Percentiles rank a stretch among this genome's conserved stretches.
Evolutionary conservation across 1,140 invertebrate species (phyloP).

Genomic region (Cotesia glomerata): DNA sequence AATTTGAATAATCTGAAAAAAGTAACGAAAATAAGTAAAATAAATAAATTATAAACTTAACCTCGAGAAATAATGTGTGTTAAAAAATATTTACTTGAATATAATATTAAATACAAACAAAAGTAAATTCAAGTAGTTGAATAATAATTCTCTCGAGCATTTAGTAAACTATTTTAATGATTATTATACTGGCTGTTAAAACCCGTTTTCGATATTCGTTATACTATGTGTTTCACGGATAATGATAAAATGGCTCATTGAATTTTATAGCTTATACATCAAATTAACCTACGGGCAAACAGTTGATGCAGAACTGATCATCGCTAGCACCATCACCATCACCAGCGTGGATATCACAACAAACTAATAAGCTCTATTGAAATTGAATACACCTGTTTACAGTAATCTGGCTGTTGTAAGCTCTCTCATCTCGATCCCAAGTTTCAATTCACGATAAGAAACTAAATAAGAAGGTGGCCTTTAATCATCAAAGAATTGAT

Average conservation of each 20-base stretch:
- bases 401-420: neutral
- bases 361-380: neutral
- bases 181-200: conserved; percentile 17
- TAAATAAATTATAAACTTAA: too few relatives aligned
- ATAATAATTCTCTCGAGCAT: neutral
- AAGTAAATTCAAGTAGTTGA: neutral
- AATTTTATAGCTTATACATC: conserved; percentile 41
- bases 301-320: neutral
- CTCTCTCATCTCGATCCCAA: neutral
- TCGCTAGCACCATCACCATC: too few relatives aligned
- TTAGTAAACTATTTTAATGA: conserved; percentile 35
- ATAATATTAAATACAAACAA: neutral
- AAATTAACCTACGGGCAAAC: conserved; percentile 25
- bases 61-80: too few relatives aligned
- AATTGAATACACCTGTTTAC: neutral
- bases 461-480: neutral
- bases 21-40: too few relatives aligned
- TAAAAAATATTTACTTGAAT: neutral
- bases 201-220: conserved; percentile 36
- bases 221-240: conserved; percentile 29
- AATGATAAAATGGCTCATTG: conserved; percentile 37
- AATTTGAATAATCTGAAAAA: too few relatives aligned
- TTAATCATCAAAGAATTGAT: neutral
- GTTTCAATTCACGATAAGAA: neutral
- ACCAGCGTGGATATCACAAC: neutral